These are phyloP conservation scores for Uria aalge DNA, from an alignment of 2,113 vertebrate species.

Conservation along the genomic window DNA sequence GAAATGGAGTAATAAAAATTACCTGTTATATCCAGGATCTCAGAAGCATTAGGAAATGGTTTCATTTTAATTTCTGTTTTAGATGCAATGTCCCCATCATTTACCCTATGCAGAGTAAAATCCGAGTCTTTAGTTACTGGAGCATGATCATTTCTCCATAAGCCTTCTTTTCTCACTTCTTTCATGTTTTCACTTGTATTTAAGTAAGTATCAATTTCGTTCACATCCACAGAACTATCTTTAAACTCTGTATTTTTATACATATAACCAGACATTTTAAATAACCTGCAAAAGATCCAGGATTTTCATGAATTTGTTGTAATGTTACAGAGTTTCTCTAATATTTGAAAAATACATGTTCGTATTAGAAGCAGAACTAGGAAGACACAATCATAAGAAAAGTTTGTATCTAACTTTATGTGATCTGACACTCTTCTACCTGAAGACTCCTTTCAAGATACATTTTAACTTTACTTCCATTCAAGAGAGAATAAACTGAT, in stretches of 20 bases:
- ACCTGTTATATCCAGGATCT: slow-evolving; percentile 81
- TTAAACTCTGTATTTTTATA: slow-evolving; percentile 47
- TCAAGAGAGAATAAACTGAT: neutral
- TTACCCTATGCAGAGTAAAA: slow-evolving; percentile 58
- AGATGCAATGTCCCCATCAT: slow-evolving; percentile 58
- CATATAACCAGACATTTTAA: slow-evolving; percentile 68
- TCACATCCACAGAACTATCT: slow-evolving; percentile 15
- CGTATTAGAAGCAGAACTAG: neutral
- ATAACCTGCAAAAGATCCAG: slow-evolving; percentile 77
- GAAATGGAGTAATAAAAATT: slow-evolving; percentile 57
- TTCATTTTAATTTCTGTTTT: slow-evolving; percentile 73
- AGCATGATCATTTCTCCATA: slow-evolving; percentile 59
- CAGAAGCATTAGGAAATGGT: slow-evolving; percentile 75
- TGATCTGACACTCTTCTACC: neutral
- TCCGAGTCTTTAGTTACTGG: slow-evolving; percentile 59
- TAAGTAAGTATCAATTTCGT: slow-evolving; percentile 14
- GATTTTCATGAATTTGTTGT: neutral
- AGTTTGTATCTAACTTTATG: neutral
- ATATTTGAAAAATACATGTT: neutral
- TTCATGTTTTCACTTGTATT: slow-evolving; percentile 54
- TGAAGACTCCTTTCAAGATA: neutral
- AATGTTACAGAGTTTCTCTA: neutral
- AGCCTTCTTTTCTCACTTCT: slow-evolving; percentile 63
- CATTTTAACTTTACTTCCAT: neutral
- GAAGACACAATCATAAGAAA: neutral